These are phyloP conservation scores for Scaptomyza flava DNA, from an alignment of 2,888 invertebrate genomes.

Conservation along the genomic window DNA sequence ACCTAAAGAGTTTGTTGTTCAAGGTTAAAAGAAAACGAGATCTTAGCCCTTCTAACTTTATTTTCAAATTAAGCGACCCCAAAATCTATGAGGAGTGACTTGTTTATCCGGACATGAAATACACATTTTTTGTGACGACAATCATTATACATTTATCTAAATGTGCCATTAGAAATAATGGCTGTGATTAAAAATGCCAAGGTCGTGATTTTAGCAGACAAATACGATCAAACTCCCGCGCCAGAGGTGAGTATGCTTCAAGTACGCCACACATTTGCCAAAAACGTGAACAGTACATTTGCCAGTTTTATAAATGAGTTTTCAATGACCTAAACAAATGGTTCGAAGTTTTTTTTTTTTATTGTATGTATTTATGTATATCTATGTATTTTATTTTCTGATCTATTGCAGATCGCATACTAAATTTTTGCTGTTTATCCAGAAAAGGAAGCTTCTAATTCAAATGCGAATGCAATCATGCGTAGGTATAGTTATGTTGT, in stretches of 20 bases:
- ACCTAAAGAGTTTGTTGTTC: neutral
- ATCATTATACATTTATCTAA: too few species aligned
- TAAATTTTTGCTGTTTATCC: conserved; percentile 62
- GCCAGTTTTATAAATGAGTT: neutral
- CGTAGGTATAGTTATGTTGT: conserved; percentile 44
- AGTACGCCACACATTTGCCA: conserved; percentile 7
- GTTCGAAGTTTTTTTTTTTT: neutral
- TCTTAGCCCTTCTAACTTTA: neutral
- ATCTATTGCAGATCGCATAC: conserved; percentile 71
- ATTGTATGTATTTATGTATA: conserved; percentile 8
- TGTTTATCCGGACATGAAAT: neutral
- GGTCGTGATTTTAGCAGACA: conserved; percentile 15
- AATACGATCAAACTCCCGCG: conserved; percentile 28
- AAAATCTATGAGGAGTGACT: neutral
- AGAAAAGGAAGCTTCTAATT: conserved; percentile 38
- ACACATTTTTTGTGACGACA: too few species aligned
- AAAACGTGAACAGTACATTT: conserved; percentile 2
- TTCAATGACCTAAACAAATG: neutral
- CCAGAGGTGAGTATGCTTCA: conserved; percentile 52
- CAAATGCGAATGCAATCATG: conserved; percentile 26
- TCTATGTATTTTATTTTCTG: conserved; percentile 37
- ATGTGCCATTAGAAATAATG: conserved; percentile 6
- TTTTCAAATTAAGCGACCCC: neutral
- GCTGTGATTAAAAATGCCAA: conserved; percentile 7
- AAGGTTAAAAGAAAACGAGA: neutral